Conservation (phyloP, 2,888 invertebrate species). For the Helicoverpa assulta region DNA sequence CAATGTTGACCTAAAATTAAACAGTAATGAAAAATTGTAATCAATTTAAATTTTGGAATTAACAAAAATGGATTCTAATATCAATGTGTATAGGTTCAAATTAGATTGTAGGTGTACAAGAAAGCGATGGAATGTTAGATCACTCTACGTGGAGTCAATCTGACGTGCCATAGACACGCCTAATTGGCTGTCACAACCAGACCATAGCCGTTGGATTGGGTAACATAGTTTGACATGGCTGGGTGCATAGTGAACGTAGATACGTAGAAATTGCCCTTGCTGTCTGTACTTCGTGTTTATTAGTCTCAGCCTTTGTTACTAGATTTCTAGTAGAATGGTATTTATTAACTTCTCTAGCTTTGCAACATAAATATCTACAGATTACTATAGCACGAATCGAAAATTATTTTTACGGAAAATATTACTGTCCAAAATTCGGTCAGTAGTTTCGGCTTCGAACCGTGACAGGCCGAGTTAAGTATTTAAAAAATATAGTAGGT, state of each 20-base stretch:
- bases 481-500: no score
- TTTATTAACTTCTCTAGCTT: neutral
- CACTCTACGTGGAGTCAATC: slow-evolving; percentile 9
- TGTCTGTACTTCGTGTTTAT: neutral
- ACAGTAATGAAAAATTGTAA: neutral
- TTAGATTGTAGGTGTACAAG: neutral
- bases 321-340: neutral
- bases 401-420: neutral
- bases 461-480: no score
- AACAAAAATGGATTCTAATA: neutral
- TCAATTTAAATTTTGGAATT: neutral
- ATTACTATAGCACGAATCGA: neutral
- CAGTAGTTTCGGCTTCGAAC: no score
- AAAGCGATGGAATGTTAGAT: neutral
- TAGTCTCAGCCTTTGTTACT: neutral
- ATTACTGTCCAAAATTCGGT: no score
- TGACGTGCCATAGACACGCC: neutral
- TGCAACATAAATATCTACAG: neutral
- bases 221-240: slow-evolving; percentile 21
- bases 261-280: neutral
- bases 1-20: neutral
- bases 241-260: slow-evolving; percentile 21
- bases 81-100: neutral
- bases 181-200: slow-evolving; percentile 26
- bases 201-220: slow-evolving; percentile 4